phyloP scores from a whole-genome alignment of 2,797 vertebrate genomes.

The Enteromius unitaeniatus region DNA sequence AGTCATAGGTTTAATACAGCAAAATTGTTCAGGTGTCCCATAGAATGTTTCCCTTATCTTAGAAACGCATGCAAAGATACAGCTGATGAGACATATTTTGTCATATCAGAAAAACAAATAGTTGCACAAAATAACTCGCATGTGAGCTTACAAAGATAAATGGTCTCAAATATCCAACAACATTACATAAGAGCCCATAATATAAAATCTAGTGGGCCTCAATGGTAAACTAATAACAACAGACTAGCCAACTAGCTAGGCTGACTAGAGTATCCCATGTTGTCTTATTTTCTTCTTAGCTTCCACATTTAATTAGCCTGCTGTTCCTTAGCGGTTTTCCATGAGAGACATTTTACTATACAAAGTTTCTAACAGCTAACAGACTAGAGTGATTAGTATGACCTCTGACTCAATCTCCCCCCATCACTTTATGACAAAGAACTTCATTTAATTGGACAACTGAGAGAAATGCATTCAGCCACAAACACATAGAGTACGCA shows the following conservation, averaged over 20 bases:
- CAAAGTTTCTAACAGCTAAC: neutral
- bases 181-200: neutral
- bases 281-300: neutral
- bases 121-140: neutral
- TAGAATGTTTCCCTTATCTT: neutral
- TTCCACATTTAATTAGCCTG: neutral
- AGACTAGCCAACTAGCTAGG: neutral
- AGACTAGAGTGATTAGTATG: neutral
- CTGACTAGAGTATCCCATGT: neutral
- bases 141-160: neutral
- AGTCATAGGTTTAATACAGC: neutral
- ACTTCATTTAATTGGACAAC: neutral
- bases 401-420: neutral
- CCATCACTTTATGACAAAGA: neutral
- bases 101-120: neutral
- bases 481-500: neutral
- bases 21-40: neutral
- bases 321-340: neutral
- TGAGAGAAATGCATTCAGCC: neutral
- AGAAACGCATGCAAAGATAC: neutral
- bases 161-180: neutral
- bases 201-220: neutral
- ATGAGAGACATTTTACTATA: neutral
- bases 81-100: neutral
- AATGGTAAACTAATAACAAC: neutral